Base-by-base conservation (phyloP, 2,113 vertebrate species). In the Dromaius novaehollandiae region DNA sequence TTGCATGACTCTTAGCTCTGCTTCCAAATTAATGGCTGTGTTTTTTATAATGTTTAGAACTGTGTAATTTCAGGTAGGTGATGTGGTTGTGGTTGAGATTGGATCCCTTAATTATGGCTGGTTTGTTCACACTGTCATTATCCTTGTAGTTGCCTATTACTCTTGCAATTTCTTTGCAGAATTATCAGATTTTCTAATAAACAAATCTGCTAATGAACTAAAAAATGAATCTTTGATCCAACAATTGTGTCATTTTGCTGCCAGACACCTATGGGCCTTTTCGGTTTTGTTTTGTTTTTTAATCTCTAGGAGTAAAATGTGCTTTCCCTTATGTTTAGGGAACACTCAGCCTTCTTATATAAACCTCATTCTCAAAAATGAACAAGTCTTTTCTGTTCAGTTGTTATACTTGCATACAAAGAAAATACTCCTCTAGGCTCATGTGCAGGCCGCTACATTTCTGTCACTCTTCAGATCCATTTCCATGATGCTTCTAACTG, bases 211-310 rank as follows among this genome's bases (percentile, higher is more conserved):
- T 74, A 84, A 74, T 50, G 84, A 78, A 81, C 7, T 55, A 11
- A 58, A 53, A 79, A 21, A 4, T 3, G 1, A 6, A 65, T 1
- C 3, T 70, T 82, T 56, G 8, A 9, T 75, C 16, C 4, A 61
- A 17, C 21, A 5, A n/a, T 5, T 55, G 5, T 22, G 14, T 8
- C n/a, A 25, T 82, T 93, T 65, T 88, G 17, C 30, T 55, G 11
- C 21, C 74, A 20, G 24, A 74, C 44, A 64, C 2, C 11, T 44
- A n/a, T 14, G 16, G 7, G 10, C 0, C 7, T 25, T 2, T 34
- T 65, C 5, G 6, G 56, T 58, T 83, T 81, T 24, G 3, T 32
- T 90, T 64, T 48, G 1, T 0, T 50, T 91, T 91, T 84, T 50
- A 69, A 81, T 30, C 7, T 74, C 11, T 7, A 74, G 13, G 11